A percentile compares a stretch with the other conserved stretches of the same genome.
phyloP scores from a whole-genome alignment of 1,140 invertebrate species.

The Arion vulgaris region DNA sequence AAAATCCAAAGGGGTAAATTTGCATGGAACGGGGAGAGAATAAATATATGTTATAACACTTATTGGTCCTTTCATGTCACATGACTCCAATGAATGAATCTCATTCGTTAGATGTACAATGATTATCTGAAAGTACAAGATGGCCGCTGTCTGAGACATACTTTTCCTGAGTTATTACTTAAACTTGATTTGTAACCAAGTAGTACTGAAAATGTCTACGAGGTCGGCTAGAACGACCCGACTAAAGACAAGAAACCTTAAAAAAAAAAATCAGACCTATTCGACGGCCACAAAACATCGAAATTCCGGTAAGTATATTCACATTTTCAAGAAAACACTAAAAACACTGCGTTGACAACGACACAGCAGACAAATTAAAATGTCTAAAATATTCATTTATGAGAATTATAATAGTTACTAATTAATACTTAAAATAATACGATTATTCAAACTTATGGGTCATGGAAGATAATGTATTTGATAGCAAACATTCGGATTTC shows the following conservation, averaged over 20 bases:
- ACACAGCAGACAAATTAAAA: too few relatives aligned
- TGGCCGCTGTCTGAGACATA: slow-evolving; percentile 55
- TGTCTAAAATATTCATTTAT: too few relatives aligned
- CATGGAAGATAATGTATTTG: too few relatives aligned
- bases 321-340: too few relatives aligned
- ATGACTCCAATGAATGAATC: slow-evolving; percentile 55
- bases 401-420: too few relatives aligned
- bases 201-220: slow-evolving; percentile 60
- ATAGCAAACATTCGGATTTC: too few relatives aligned
- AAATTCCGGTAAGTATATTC: slow-evolving; percentile 51
- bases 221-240: slow-evolving; percentile 61
- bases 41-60: not conserved
- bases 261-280: slow-evolving; percentile 49
- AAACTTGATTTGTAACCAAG: slow-evolving; percentile 11
- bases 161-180: slow-evolving; percentile 41
- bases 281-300: slow-evolving; percentile 43
- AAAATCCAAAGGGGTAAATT: too few relatives aligned
- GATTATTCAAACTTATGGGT: too few relatives aligned
- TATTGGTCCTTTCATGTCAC: slow-evolving; percentile 57
- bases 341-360: too few relatives aligned
- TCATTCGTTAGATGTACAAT: slow-evolving; percentile 52
- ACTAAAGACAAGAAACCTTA: slow-evolving; percentile 60
- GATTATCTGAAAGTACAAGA: slow-evolving; percentile 60
- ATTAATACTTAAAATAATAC: too few relatives aligned
- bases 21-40: too few relatives aligned